phyloP scores from a whole-genome alignment of 23 tunicate species.

The Botrylloides violaceus region DNA sequence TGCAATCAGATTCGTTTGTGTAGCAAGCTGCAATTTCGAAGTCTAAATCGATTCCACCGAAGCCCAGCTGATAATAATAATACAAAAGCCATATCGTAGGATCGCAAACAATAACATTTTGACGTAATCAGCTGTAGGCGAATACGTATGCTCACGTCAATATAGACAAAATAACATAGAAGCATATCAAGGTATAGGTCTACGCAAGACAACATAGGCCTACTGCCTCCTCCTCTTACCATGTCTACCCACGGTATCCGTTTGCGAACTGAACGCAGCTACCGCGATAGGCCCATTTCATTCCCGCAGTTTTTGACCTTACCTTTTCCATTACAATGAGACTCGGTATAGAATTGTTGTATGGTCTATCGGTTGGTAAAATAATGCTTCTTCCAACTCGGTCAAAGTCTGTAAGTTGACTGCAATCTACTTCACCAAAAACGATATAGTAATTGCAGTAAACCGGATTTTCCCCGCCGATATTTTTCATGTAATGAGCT shows the following conservation, averaged over 20 bases:
- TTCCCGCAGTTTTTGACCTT: neutral
- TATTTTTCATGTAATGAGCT: conserved; percentile 12
- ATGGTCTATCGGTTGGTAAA: neutral
- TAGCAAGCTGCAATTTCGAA: conserved; percentile 6
- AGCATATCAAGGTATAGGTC: too few species aligned
- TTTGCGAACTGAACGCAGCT: too few species aligned
- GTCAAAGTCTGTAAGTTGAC: neutral
- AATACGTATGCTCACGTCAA: too few species aligned
- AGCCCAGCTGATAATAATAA: neutral
- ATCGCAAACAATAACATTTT: too few species aligned
- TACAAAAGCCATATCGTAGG: too few species aligned
- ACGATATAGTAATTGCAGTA: conserved; percentile 3
- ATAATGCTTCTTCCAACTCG: conserved; percentile 3
- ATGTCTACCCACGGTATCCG: too few species aligned
- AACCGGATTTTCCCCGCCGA: neutral
- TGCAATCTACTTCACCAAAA: neutral
- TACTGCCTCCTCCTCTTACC: too few species aligned
- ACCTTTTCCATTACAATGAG: neutral
- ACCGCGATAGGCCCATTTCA: neutral
- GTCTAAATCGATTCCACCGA: conserved; percentile 1
- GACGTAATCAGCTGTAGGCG: too few species aligned
- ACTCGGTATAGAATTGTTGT: conserved; percentile 6
- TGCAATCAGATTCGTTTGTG: conserved; percentile 1
- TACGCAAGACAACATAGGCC: too few species aligned
- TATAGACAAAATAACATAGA: too few species aligned